phyloP scores from a whole-genome alignment of 2,888 invertebrate species.

The Drosophila peninsularis region DNA sequence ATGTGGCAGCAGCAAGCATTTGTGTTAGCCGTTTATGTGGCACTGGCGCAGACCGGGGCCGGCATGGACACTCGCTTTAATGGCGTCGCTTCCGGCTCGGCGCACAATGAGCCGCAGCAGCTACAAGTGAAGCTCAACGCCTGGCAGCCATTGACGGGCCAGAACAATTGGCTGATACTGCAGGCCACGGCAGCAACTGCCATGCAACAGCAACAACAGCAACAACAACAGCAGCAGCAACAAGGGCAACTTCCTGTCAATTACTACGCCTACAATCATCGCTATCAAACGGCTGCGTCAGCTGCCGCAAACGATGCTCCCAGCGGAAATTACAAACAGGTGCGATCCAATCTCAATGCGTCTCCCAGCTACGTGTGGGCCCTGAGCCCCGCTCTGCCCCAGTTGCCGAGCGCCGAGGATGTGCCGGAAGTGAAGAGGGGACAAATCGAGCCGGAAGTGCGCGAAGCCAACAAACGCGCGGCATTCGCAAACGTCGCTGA shows the following conservation, averaged over 20 bases:
- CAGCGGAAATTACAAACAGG: conserved; percentile 77
- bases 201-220: conserved; percentile 17
- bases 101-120: conserved; percentile 33
- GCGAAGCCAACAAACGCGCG: conserved; percentile 19
- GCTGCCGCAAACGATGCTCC: conserved; percentile 11
- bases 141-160: conserved; percentile 70
- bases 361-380: conserved; percentile 64
- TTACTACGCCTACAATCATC: conserved; percentile 79
- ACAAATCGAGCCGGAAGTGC: conserved; percentile 47
- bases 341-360: conserved; percentile 39
- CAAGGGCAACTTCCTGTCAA: conserved; percentile 67
- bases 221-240: neutral
- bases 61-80: conserved; percentile 51
- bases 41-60: conserved; percentile 35
- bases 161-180: conserved; percentile 77
- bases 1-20: conserved; percentile 55
- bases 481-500: conserved; percentile 37
- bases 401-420: conserved; percentile 39
- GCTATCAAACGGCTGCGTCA: conserved; percentile 48
- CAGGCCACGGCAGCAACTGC: conserved; percentile 68
- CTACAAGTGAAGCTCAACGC: conserved; percentile 63
- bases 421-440: conserved; percentile 29
- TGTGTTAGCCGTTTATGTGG: conserved; percentile 44
- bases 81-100: conserved; percentile 51
- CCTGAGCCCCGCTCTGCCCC: conserved; percentile 62